Base-by-base conservation (phyloP, 2,797 vertebrate species). In the Tenualosa ilisha region DNA sequence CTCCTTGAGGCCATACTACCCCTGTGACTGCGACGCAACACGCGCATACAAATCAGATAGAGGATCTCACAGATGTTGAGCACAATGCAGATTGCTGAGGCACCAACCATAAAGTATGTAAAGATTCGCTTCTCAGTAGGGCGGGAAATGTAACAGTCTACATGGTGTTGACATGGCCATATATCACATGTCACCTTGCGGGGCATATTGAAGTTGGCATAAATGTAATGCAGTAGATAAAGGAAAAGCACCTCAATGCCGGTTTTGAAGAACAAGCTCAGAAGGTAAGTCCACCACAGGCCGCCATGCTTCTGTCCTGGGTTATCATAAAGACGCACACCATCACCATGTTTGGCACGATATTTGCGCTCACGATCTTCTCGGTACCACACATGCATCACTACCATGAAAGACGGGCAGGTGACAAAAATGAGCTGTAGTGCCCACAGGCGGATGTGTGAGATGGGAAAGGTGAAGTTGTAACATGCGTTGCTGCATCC, bases 361-460 rank as follows among this genome's bases (percentile, higher is more conserved):
- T 97, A 96, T 87, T 96, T 95, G 88, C 93, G 95, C 84, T 98
- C 97, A 0, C 97, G 93, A 7, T 97, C 96, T 86, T 98, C 93
- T 0, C 97, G 93, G 92, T 98, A 98, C 63, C 96, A 96, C 89
- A 98, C 97, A 0, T 98, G 97, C 93, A 98, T 94, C 86, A 97
- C 96, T 88, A 98, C 97, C 91, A 98, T 91, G 86, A 98, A 95
- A 0, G 97, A 97, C 0, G 97, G 97, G 82, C 97, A 98, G 1
- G 97, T 98, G 92, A 98, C 95, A 0, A 98, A 98, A 93, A 99
- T 97, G 82, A 99, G 97, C 92, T 99, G 97, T 82, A 98, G 93
- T 13, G 97, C 97, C 97, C 97, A 98, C 9, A 98, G 95, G 40
- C 97, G 96, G 86, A 97, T 96, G 93, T 98, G 97, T 81, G 97